These are phyloP conservation scores for Cyprinodon diabolis DNA, from an alignment of 2,797 vertebrate genomes.

Conservation along the genomic window DNA sequence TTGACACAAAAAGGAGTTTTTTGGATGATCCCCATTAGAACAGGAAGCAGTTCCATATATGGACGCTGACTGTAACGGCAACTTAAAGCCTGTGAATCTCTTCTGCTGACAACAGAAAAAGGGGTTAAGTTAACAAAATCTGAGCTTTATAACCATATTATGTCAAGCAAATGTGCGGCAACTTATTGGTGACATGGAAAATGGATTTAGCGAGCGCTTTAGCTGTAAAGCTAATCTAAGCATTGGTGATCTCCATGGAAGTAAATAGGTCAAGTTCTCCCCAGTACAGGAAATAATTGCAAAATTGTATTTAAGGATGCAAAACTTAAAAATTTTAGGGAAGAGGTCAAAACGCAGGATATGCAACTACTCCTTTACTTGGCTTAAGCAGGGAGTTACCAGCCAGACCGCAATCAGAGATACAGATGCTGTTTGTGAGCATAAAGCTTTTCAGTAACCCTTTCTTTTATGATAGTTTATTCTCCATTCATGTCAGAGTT, in stretches of 20 bases:
- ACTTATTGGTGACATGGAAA: not conserved
- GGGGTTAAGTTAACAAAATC: not conserved
- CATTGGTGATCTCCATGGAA: not conserved
- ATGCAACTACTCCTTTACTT: too few relatives aligned
- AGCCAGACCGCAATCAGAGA: too few relatives aligned
- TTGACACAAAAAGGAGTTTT: not conserved
- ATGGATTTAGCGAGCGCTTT: not conserved
- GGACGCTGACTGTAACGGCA: not conserved
- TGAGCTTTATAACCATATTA: not conserved
- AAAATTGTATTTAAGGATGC: too few relatives aligned
- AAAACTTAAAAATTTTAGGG: too few relatives aligned
- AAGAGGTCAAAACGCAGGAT: too few relatives aligned
- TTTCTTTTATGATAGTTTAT: too few relatives aligned
- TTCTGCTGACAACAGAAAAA: too few relatives aligned
- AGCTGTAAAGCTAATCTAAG: not conserved
- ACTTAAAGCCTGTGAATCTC: not conserved
- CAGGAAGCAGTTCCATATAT: not conserved
- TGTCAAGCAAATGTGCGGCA: not conserved
- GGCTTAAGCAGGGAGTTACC: too few relatives aligned
- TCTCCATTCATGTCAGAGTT: too few relatives aligned
- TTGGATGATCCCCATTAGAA: not conserved
- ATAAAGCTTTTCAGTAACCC: too few relatives aligned
- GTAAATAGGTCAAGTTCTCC: not conserved
- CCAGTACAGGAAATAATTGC: too few relatives aligned
- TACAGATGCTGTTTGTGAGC: too few relatives aligned